Percentiles rank a stretch among this genome's conserved stretches.
Conservation (phyloP, 2,888 invertebrate genomes). For the Acanthosepion pharaonis region DNA sequence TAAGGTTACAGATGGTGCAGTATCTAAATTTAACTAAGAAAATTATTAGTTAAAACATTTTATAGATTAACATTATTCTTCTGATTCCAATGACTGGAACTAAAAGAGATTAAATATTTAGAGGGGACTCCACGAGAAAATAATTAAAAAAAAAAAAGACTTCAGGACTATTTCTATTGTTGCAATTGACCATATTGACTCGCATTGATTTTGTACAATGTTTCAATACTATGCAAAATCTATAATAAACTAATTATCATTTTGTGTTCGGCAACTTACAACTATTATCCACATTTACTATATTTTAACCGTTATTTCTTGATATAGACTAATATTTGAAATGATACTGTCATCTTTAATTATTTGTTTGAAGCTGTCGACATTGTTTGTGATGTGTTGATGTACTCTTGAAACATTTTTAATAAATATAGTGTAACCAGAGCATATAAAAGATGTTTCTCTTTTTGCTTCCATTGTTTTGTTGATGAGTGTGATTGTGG, state of each 20-base stretch:
- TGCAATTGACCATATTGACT: no score
- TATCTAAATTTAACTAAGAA: no score
- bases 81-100: no score
- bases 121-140: no score
- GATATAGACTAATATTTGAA: background rate
- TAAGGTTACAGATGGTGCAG: no score
- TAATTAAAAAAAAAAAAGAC: no score
- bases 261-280: background rate
- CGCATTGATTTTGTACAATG: background rate
- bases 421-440: background rate
- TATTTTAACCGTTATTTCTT: background rate
- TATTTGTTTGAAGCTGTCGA: background rate
- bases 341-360: background rate
- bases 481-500: background rate
- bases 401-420: background rate
- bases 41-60: no score
- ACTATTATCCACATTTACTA: background rate
- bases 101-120: no score
- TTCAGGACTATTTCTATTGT: no score
- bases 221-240: background rate
- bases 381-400: background rate
- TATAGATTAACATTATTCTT: no score
- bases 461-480: background rate
- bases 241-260: background rate
- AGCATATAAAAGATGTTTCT: background rate